These are phyloP conservation scores for Rhagonycha lutea DNA, from an alignment of 2,888 invertebrate species.

Conservation along the genomic window DNA sequence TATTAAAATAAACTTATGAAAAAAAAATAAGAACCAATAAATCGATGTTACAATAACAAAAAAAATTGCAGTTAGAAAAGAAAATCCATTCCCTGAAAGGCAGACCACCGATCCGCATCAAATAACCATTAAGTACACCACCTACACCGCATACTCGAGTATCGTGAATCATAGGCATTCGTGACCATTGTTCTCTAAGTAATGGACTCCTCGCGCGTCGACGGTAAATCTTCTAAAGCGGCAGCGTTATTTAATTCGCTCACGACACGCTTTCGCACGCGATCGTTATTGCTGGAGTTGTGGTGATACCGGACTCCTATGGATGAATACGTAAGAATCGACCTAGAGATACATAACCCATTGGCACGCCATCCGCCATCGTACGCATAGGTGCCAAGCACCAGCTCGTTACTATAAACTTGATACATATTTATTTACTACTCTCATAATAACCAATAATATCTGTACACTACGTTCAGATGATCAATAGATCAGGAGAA, in stretches of 20 bases:
- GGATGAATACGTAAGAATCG: conserved; percentile 9
- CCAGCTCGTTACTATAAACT: conserved; percentile 11
- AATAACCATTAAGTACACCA: conserved; percentile 36
- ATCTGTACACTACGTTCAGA: not conserved
- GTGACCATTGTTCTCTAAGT: conserved; percentile 50
- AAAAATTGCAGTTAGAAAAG: not conserved
- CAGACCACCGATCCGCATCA: conserved; percentile 32
- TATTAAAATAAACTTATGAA: not conserved
- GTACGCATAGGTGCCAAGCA: conserved; percentile 22
- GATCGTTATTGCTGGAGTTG: conserved; percentile 42
- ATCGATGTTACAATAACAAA: not conserved
- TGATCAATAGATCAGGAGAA: not conserved
- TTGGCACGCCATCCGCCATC: conserved; percentile 21
- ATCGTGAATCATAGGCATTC: conserved; percentile 48
- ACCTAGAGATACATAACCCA: conserved; percentile 1
- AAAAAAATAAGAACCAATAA: not conserved
- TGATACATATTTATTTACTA: not conserved
- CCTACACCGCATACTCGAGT: conserved; percentile 33
- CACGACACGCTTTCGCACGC: conserved; percentile 47
- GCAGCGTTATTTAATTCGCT: conserved; percentile 47
- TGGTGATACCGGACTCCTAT: conserved; percentile 33
- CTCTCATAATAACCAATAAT: not conserved
- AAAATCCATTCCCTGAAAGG: conserved; percentile 8
- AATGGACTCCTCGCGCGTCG: conserved; percentile 48
- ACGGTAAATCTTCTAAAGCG: conserved; percentile 46